Evolutionary conservation across 2,888 invertebrate species (phyloP).

Genomic region (Caenorhabditis virilis): DNA sequence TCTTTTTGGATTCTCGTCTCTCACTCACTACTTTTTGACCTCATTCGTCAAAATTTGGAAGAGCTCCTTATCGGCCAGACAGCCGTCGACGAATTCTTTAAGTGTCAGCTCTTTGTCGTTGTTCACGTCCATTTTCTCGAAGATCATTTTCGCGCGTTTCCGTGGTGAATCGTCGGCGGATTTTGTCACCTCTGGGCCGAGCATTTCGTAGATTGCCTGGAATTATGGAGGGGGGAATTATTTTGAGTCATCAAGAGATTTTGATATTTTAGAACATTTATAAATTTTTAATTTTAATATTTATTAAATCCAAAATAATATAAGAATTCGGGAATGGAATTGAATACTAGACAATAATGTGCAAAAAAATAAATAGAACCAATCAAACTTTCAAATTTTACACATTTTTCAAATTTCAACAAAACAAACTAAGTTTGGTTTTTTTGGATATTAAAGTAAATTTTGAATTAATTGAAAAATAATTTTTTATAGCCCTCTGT

Average conservation of each 20-base stretch:
- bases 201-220: slow-evolving; percentile 99
- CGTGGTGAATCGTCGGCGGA: slow-evolving; percentile 91
- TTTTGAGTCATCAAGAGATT: background rate
- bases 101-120: slow-evolving; percentile 83
- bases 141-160: slow-evolving; percentile 96
- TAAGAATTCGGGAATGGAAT: background rate
- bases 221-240: too few species aligned
- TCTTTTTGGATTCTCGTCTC: too few species aligned
- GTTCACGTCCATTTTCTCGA: slow-evolving; percentile 99
- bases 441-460: too few species aligned
- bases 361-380: too few species aligned
- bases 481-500: too few species aligned
- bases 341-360: too few species aligned
- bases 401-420: too few species aligned
- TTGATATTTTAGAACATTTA: too few species aligned
- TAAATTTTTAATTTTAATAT: background rate
- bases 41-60: slow-evolving; percentile 69
- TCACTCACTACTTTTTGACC: slow-evolving; percentile 65
- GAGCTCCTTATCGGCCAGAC: slow-evolving; percentile 69
- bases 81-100: slow-evolving; percentile 76
- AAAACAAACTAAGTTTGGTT: too few species aligned
- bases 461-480: too few species aligned
- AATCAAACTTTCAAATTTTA: too few species aligned
- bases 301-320: background rate
- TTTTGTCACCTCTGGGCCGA: slow-evolving; percentile 92